phyloP scores from a whole-genome alignment of 2,888 invertebrate species.

The Caenorhabditis sp. region DNA sequence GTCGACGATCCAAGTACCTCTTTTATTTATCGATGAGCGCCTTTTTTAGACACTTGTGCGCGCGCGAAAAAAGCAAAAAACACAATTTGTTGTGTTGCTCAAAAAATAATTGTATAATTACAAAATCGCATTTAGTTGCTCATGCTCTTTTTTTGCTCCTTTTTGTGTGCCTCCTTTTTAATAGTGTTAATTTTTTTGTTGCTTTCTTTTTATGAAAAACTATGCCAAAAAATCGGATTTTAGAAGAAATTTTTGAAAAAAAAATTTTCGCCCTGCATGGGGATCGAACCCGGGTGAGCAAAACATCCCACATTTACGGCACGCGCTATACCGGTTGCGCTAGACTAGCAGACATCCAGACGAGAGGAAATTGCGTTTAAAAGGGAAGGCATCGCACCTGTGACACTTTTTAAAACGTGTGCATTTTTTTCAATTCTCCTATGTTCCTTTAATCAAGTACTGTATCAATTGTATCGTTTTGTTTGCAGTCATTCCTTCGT shows the following conservation, averaged over 20 bases:
- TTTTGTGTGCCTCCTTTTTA: constrained; percentile 11
- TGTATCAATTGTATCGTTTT: constrained; percentile 12
- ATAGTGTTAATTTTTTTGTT: constrained; percentile 15
- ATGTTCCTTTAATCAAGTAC: background rate
- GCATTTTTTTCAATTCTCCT: too few species aligned
- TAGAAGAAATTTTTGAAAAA: background rate
- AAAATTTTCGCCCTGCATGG: constrained; percentile 41
- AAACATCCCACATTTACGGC: constrained; percentile 41
- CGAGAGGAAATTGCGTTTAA: too few species aligned
- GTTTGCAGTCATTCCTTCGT: constrained; percentile 4
- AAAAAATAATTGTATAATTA: constrained; percentile 33
- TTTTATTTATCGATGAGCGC: background rate
- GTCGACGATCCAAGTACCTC: background rate
- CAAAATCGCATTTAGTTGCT: constrained; percentile 13
- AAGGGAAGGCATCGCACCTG: too few species aligned
- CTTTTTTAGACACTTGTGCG: too few species aligned
- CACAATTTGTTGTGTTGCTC: background rate
- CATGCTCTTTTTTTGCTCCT: constrained; percentile 3
- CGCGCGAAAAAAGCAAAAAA: background rate
- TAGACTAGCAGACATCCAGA: too few species aligned
- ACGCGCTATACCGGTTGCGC: background rate
- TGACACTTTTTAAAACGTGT: too few species aligned
- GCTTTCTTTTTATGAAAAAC: too few species aligned
- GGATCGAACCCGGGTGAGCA: constrained; percentile 52
- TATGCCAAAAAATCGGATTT: too few species aligned